Conservation (phyloP, 2,113 vertebrate genomes). For the Rhinoptilus africanus region DNA sequence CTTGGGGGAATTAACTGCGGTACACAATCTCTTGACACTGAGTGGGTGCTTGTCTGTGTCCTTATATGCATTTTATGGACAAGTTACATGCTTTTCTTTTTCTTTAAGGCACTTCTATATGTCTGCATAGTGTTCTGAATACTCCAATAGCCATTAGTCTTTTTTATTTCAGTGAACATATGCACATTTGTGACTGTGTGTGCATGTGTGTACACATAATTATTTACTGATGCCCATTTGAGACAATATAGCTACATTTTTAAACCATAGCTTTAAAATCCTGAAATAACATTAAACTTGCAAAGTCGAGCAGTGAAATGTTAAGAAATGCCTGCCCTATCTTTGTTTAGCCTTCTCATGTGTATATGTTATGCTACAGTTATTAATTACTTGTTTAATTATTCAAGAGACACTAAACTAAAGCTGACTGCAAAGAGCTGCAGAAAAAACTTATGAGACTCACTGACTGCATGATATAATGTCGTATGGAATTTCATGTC, state of each 20-base stretch:
- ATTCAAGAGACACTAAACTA: constrained; percentile 9
- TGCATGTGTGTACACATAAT: not conserved
- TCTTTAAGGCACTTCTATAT: not conserved
- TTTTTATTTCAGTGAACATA: not conserved
- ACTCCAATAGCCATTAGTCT: not conserved
- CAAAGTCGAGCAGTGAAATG: not conserved
- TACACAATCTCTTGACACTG: not conserved
- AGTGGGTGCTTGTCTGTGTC: not conserved
- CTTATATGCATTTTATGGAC: not conserved
- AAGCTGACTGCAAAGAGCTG: not conserved
- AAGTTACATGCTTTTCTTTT: not conserved
- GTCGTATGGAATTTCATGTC: not conserved
- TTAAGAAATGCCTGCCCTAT: not conserved
- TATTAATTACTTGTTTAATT: constrained; percentile 45
- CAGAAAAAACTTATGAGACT: not conserved
- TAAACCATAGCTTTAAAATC: not conserved
- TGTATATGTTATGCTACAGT: not conserved
- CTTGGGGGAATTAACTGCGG: not conserved
- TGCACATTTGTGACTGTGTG: accelerated
- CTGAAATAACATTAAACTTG: not conserved
- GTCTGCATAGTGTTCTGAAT: not conserved
- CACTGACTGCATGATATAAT: not conserved
- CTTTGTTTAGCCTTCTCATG: not conserved
- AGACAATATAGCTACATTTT: not conserved
- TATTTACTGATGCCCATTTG: not conserved